These are phyloP conservation scores for Lasioglossum vierecki DNA, from an alignment of 2,888 invertebrate genomes.

Conservation along the genomic window DNA sequence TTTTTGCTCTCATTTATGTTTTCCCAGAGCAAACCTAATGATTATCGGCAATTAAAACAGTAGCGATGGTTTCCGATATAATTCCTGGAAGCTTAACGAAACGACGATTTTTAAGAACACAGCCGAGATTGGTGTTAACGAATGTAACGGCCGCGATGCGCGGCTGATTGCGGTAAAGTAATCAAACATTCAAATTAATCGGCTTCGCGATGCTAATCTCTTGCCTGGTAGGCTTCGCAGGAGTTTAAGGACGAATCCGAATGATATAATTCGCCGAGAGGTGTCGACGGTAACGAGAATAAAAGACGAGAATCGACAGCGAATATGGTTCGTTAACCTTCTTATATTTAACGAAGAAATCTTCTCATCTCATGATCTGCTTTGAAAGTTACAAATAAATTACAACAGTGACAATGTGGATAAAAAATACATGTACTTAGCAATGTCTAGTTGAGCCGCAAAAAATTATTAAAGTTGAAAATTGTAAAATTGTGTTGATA, in stretches of 20 bases:
- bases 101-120: background rate
- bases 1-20: background rate
- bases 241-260: background rate
- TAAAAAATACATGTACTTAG: background rate
- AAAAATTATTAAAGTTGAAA: background rate
- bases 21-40: background rate
- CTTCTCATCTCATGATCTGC: background rate
- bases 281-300: background rate
- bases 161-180: constrained; percentile 7
- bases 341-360: background rate
- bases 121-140: background rate
- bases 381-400: background rate
- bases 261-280: background rate
- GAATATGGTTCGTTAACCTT: background rate
- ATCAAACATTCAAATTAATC: constrained; percentile 27
- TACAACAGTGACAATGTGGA: background rate
- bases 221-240: background rate
- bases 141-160: background rate
- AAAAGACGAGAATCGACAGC: background rate
- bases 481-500: background rate
- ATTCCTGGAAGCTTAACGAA: background rate
- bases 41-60: background rate
- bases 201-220: constrained; percentile 4
- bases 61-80: background rate
- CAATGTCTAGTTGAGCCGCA: background rate